Percentiles rank a stretch among this genome's conserved stretches.
Evolutionary conservation across 2,113 vertebrate species (phyloP).

Genomic region (Cryptoleucopteryx plumbea): DNA sequence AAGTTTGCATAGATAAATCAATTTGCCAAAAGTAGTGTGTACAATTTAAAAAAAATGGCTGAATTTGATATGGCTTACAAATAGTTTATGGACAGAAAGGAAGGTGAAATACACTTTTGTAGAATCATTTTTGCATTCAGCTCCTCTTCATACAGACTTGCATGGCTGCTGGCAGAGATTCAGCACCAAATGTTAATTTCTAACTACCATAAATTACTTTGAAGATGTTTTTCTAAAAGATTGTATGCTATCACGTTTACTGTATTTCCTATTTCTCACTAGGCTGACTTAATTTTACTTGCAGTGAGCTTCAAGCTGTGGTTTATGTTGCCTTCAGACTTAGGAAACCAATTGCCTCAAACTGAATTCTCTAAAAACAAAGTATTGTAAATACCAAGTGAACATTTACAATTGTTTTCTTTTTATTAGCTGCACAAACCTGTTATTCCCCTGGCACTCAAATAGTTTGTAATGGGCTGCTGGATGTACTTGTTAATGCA

Average conservation of each 20-base stretch:
- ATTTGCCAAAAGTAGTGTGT: background rate
- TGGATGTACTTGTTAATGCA: slow-evolving; percentile 39
- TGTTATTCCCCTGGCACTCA: background rate
- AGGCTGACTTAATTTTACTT: background rate
- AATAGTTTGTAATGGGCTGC: slow-evolving; percentile 15
- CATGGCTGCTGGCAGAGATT: background rate
- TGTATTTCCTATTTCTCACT: background rate
- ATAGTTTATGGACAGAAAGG: background rate
- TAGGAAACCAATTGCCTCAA: slow-evolving; percentile 17
- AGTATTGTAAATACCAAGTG: slow-evolving; percentile 32
- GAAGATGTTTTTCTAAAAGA: background rate
- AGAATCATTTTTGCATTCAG: background rate
- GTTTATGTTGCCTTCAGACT: background rate
- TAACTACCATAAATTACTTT: background rate
- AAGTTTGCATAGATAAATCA: background rate
- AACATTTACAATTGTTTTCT: slow-evolving; percentile 34
- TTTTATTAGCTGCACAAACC: slow-evolving; percentile 37
- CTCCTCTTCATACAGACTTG: background rate
- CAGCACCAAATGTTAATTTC: background rate
- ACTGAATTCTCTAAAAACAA: slow-evolving; percentile 11
- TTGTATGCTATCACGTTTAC: background rate
- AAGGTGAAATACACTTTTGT: background rate
- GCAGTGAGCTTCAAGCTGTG: background rate
- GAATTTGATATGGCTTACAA: background rate
- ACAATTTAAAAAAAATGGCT: background rate